Percentiles rank a stretch among this genome's conserved stretches.
Conservation (phyloP, 92 coral and sea anemone species). For the Actinernus sp. region DNA sequence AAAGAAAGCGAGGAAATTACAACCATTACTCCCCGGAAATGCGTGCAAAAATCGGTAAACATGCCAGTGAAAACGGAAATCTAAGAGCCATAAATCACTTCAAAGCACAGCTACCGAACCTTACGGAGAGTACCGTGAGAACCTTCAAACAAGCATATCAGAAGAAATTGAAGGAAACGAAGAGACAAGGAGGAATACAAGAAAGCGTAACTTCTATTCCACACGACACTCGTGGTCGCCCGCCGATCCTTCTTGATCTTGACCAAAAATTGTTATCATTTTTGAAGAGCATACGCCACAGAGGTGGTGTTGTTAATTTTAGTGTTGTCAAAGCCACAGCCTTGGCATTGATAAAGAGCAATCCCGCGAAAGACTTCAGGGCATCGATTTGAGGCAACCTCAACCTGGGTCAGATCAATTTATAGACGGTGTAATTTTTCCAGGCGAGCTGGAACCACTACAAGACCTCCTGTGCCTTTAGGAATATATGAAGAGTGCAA, state of each 20-base stretch:
- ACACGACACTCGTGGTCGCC: too few relatives aligned
- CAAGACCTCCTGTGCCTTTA: slow-evolving; percentile 55
- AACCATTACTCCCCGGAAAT: slow-evolving; percentile 28
- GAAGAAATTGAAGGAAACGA: slow-evolving; percentile 50
- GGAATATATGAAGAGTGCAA: slow-evolving; percentile 53
- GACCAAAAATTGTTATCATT: slow-evolving; percentile 46
- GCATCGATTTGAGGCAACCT: too few relatives aligned
- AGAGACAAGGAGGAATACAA: too few relatives aligned
- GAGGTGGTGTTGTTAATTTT: slow-evolving; percentile 57
- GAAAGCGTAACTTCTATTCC: too few relatives aligned
- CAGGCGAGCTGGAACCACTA: slow-evolving; percentile 51
- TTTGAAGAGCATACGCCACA: slow-evolving; percentile 43
- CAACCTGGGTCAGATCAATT: too few relatives aligned
- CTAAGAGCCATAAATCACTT: slow-evolving; percentile 30
- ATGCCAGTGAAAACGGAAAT: slow-evolving; percentile 60
- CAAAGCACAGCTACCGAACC: slow-evolving; percentile 19
- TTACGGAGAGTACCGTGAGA: slow-evolving; percentile 40
- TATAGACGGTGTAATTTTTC: slow-evolving; percentile 62
- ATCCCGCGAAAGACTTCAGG: slow-evolving; percentile 28
- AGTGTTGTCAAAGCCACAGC: slow-evolving; percentile 45
- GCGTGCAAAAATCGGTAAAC: slow-evolving; percentile 50
- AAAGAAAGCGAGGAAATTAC: slow-evolving; percentile 28
- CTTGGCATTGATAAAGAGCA: slow-evolving; percentile 46
- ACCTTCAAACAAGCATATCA: slow-evolving; percentile 53
- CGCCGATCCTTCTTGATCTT: slow-evolving; percentile 53